Evolutionary conservation across 2,888 invertebrate genomes (phyloP), one percentile per base, ranked within the genome.

Genomic region (Cecidostiba fungosa): DNA sequence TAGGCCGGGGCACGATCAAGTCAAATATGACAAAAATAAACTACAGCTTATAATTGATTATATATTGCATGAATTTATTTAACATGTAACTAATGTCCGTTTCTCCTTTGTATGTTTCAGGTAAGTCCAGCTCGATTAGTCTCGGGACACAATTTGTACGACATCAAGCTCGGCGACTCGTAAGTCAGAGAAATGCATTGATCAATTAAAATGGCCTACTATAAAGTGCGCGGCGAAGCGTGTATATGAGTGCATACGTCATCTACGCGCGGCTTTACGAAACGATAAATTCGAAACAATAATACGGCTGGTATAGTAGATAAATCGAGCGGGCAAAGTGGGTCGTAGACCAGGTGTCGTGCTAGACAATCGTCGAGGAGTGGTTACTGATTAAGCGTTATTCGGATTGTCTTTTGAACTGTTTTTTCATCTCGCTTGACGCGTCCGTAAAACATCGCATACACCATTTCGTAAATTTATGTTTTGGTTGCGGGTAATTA

Each of bases 31-130:
- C n/a, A n/a, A n/a, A n/a, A n/a, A n/a, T n/a, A n/a, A n/a, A n/a
- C n/a, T n/a, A n/a, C n/a, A n/a, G n/a, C n/a, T n/a, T n/a, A n/a
- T n/a, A n/a, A n/a, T n/a, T n/a, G n/a, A n/a, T n/a, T n/a, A n/a
- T n/a, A n/a, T n/a, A n/a, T n/a, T n/a, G n/a, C n/a, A n/a, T n/a
- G n/a, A n/a, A n/a, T n/a, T n/a, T n/a, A 36, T 14, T 10, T 26
- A 70, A 3, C 32, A 10, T 59, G 36, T 66, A n/a, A 69, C 76
- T 50, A 86, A 80, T 62, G 32, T 73, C 26, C 8, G 69, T 62
- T 23, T 83, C 80, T 87, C 82, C 85, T 87, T 86, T 89, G 19
- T 72, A 23, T 88, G 88, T 91, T 91, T 19, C 86, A 91, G 91
- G 91, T 91, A 89, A 91, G 91, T 86, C 16, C 66, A n/a, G 29